Evolutionary conservation across 1,140 invertebrate genomes (phyloP).

Genomic region (Pseudomyrmex sp.): DNA sequence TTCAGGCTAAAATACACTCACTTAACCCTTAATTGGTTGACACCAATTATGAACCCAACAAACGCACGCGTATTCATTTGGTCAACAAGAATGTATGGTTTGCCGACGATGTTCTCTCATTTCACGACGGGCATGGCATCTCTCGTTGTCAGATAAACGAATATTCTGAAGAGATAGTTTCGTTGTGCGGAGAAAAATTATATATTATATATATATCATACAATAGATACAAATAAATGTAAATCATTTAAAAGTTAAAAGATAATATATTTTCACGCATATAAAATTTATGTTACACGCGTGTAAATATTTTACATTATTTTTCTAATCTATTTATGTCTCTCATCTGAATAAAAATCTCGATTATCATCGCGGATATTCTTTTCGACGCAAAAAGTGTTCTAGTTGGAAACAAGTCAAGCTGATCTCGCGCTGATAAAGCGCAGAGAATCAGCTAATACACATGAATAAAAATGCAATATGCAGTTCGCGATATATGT

Average conservation of each 20-base stretch:
- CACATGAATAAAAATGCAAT: slow-evolving; percentile 29
- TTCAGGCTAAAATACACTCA: slow-evolving; percentile 73
- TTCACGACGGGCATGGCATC: slow-evolving; percentile 47
- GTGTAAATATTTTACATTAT: too few species aligned
- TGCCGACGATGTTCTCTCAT: slow-evolving; percentile 61
- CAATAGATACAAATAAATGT: not conserved
- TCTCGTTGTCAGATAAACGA: slow-evolving; percentile 52
- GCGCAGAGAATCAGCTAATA: not conserved
- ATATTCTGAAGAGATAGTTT: slow-evolving; percentile 29
- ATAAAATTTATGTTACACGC: not conserved
- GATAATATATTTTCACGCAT: too few species aligned
- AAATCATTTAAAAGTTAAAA: not conserved
- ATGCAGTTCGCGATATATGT: not conserved
- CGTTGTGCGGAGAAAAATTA: too few species aligned
- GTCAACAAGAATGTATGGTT: slow-evolving; percentile 73
- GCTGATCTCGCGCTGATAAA: not conserved
- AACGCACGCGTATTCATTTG: slow-evolving; percentile 73
- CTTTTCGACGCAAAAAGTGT: not conserved
- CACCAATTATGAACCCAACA: slow-evolving; percentile 70
- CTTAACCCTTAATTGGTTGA: slow-evolving; percentile 74
- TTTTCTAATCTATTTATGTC: too few species aligned
- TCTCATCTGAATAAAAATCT: too few species aligned
- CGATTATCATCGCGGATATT: too few species aligned
- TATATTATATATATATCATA: too few species aligned
- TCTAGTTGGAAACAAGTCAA: not conserved